Base-by-base conservation (phyloP, 2,113 vertebrate species). In the Melanocharis versteri region DNA sequence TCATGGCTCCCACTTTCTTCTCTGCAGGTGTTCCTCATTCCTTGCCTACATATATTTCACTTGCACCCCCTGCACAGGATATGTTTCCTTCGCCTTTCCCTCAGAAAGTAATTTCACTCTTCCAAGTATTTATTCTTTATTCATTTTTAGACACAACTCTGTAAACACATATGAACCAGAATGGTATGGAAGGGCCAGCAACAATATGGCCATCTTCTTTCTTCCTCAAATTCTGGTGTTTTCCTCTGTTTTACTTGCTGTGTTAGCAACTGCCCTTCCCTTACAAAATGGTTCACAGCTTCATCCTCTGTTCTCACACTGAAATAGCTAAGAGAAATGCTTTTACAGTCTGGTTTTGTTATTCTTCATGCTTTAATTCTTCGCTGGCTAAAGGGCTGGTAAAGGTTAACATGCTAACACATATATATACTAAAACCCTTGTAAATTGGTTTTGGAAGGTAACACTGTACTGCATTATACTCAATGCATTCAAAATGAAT, bases 401-500 rank as follows among this genome's bases (percentile, higher is more conserved):
- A 42, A 20, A 61, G 16, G 33, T 51, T 50, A 73, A 62, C 30
- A 8, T 40, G 51, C 6, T 35, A 68, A 56, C 12, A 30, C 1
- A 2, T 3, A 9, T 24, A 13, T 56, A 20, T 5, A 33, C 31
- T 51, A 47, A 83, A 86, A 28, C 10, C 7, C 19, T 35, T 3
- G 2, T 86, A 81, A 93, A 86, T 58, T 90, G 79, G 18, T 81
- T 90, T 80, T 45, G 64, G 87, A 92, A 81, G 75, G 69, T 66
- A 93, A 56, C 44, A 21, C 19, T 83, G 56, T 23, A 27, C 31
- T 60, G 48, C 31, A 7, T 88, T 90, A 80, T 9, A 66, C 37
- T 75, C 58, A 73, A 58, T 88, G 60, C n/a, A 93, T 90, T 92
- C 82, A 47, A 92, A 92, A 93, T 70, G 20, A 92, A 68, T 48